Conservation (phyloP, 2,113 vertebrate species). For the Trematomus loennbergii region DNA sequence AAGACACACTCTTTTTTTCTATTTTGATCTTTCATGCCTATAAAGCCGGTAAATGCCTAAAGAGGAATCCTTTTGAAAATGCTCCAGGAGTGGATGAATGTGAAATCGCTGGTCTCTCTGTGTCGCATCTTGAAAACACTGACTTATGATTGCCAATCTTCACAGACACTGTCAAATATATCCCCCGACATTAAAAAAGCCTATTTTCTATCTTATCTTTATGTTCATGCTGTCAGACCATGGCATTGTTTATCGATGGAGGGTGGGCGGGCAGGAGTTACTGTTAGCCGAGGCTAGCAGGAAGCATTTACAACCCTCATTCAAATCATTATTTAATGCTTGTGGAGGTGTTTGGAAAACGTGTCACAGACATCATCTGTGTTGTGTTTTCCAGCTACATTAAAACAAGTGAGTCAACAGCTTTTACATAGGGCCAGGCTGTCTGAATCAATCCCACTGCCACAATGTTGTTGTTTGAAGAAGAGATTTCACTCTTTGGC, state of each 20-base stretch:
- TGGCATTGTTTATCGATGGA: slow-evolving; percentile 13
- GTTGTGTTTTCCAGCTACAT: not conserved
- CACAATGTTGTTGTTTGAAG: not conserved
- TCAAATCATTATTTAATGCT: slow-evolving; percentile 11
- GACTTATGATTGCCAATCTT: slow-evolving; percentile 18
- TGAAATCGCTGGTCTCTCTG: not conserved
- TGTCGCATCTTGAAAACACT: slow-evolving; percentile 12
- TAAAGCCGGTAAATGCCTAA: not conserved
- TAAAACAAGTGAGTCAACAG: not conserved
- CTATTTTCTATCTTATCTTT: slow-evolving; percentile 43
- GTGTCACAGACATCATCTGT: not conserved
- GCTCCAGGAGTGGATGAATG: not conserved
- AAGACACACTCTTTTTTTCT: not conserved
- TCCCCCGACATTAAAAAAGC: slow-evolving; percentile 10
- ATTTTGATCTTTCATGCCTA: slow-evolving; percentile 1
- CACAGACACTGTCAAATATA: not conserved
- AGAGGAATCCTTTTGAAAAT: not conserved
- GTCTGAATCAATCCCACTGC: not conserved
- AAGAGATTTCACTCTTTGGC: too few species aligned
- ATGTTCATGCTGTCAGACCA: slow-evolving; percentile 17
- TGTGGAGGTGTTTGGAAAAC: not conserved
- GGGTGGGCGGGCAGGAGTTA: slow-evolving; percentile 12
- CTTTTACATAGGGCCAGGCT: not conserved
- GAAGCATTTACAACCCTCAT: slow-evolving; percentile 18
- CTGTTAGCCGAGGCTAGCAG: slow-evolving; percentile 10